A percentile compares a stretch with the other conserved stretches of the same genome.
Evolutionary conservation across 2,113 vertebrate species (phyloP).

Genomic region (Tangachromis dhanisi): DNA sequence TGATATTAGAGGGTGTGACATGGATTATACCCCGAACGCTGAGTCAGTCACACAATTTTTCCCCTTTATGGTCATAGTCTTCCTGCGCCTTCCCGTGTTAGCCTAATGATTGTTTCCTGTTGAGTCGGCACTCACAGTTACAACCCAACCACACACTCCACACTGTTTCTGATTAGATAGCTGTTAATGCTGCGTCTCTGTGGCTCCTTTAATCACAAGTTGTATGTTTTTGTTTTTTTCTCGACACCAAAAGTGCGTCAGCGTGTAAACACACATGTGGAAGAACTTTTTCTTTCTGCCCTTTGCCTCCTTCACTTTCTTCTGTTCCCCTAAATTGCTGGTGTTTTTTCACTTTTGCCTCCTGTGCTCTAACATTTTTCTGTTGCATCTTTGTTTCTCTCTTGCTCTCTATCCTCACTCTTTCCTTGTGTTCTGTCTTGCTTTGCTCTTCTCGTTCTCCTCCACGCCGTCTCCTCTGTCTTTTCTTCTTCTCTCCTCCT

Average conservation of each 20-base stretch:
- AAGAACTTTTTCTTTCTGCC: not conserved
- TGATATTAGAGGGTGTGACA: not conserved
- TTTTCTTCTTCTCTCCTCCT: not conserved
- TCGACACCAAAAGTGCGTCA: not conserved
- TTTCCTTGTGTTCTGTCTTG: not conserved
- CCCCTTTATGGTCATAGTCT: not conserved
- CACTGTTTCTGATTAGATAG: constrained; percentile 11
- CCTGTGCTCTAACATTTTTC: not conserved
- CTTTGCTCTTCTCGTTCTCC: not conserved
- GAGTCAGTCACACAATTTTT: not conserved
- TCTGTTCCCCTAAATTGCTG: not conserved
- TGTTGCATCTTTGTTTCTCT: rapidly evolving
- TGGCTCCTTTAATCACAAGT: constrained; percentile 5
- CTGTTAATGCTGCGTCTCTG: not conserved
- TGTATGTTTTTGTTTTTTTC: not conserved
- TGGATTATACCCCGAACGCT: not conserved
- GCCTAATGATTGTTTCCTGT: constrained; percentile 47
- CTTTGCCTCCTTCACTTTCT: rapidly evolving
- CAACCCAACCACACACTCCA: not conserved
- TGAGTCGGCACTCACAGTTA: constrained; percentile 3
- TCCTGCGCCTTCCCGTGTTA: not conserved
- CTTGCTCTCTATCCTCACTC: not conserved
- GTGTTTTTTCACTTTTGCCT: not conserved
- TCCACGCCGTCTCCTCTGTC: not conserved
- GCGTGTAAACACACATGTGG: not conserved